Conservation (phyloP, 2,888 invertebrate species). For the Tolmerus cingulatus region DNA sequence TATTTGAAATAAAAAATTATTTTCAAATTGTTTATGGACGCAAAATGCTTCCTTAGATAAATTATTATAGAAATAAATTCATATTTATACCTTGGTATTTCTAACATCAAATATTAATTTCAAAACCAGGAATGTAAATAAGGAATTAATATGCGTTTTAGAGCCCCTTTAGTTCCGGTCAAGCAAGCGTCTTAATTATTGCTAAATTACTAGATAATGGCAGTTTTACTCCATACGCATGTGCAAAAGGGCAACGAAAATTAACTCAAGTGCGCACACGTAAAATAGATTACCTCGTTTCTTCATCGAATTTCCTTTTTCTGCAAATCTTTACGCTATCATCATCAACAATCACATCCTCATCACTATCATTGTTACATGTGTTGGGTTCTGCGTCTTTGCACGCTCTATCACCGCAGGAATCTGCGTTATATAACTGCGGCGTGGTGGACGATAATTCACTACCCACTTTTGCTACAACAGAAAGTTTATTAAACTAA, state of each 20-base stretch:
- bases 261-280: background rate
- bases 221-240: background rate
- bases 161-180: no score
- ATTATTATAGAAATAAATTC: background rate
- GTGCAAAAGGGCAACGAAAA: background rate
- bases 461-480: slow-evolving; percentile 60
- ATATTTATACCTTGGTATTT: background rate
- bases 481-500: background rate
- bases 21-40: no score
- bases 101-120: no score
- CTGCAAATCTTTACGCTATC: slow-evolving; percentile 57
- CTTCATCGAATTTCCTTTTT: slow-evolving; percentile 59
- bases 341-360: slow-evolving; percentile 63
- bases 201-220: background rate
- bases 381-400: slow-evolving; percentile 55
- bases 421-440: slow-evolving; percentile 62
- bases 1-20: no score
- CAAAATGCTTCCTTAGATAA: no score
- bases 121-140: background rate
- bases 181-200: no score
- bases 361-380: slow-evolving; percentile 62
- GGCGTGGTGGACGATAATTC: slow-evolving; percentile 63
- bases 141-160: no score
- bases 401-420: slow-evolving; percentile 57
- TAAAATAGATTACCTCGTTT: background rate